phyloP scores from a whole-genome alignment of 2,113 vertebrate genomes.

The Epinephelus lanceolatus region DNA sequence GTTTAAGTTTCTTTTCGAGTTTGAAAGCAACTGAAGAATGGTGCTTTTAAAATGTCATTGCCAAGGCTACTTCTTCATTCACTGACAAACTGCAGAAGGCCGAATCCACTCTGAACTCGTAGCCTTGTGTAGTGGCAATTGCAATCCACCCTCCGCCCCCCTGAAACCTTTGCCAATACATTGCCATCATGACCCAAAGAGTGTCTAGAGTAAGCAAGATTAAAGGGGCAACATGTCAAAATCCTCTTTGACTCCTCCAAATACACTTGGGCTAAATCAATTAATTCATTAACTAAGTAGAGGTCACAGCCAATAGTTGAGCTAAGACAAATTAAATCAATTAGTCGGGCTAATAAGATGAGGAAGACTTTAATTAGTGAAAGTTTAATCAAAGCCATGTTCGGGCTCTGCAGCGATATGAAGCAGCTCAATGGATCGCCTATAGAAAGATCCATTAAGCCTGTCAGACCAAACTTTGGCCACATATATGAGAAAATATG shows the following conservation, averaged over 20 bases:
- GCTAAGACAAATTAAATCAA: conserved; percentile 94
- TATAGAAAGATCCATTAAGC: conserved; percentile 50
- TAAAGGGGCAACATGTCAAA: conserved; percentile 78
- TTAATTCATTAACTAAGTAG: conserved; percentile 88
- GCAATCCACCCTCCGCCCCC: conserved; percentile 7
- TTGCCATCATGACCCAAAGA: conserved; percentile 52
- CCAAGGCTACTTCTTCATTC: conserved; percentile 41
- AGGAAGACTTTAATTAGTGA: conserved; percentile 94
- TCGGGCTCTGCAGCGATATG: conserved; percentile 69
- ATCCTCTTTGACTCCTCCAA: conserved; percentile 80
- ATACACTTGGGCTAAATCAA: conserved; percentile 80
- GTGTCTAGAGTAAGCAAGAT: conserved; percentile 67
- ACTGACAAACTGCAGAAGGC: conserved; percentile 40
- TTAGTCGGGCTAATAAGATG: conserved; percentile 93
- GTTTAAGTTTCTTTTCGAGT: conserved; percentile 20
- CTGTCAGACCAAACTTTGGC: conserved; percentile 47
- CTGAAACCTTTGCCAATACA: conserved; percentile 49
- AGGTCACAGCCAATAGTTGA: conserved; percentile 81
- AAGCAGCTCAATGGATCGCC: conserved; percentile 82
- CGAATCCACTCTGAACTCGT: conserved; percentile 8
- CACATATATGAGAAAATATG: conserved; percentile 13
- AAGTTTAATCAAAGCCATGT: conserved; percentile 93
- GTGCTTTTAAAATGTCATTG: conserved; percentile 46
- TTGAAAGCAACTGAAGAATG: conserved; percentile 44
- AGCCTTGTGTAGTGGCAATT: conserved; percentile 22